Base-by-base conservation (phyloP, 2,888 invertebrate genomes). In the Cheilosia grossa region DNA sequence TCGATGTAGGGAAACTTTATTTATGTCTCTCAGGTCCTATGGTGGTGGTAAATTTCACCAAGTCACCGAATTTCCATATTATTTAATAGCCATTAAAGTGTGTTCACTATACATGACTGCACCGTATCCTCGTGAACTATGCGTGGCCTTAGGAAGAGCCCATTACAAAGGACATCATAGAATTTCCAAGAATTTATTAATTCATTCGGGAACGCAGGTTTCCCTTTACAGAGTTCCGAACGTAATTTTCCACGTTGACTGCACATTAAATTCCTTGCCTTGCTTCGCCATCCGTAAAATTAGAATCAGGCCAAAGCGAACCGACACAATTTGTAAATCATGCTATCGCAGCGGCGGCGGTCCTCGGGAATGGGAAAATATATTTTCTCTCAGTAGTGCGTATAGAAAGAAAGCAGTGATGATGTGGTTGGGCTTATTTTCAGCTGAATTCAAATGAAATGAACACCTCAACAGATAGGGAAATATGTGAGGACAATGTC, bases 211-310 rank as follows among this genome's bases (percentile, higher is more conserved):
- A 27, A 54, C 47, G 56, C 30, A 67, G 4, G 40, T 27, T 66
- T 47, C 9, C 44, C 9, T 56, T 19, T 30, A 17, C 30, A 19
- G 2, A 54, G 17, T 33, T 6, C 30, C 30, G 51, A 59, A 59
- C 51, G 27, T 40, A 59, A 72, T 72, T 72, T 72, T 72, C 72
- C 72, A 72, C 72, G 51, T 72, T 72, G 72, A 61, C 59, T 72
- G 72, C 49, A 58, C 72, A 59, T 40, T 72, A 59, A 72, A 72
- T 51, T 72, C 51, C 59, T 42, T 61, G 59, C 40, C 59, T 30
- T 61, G 59, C 58, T 51, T 51, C 19, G 17, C 72, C 51, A 72
- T 61, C 72, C 61, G 72, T 72, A 51, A 72, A 72, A 72, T 72
- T 72, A 72, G 72, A 72, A 72, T 27, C 27, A 72, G 53, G 53